phyloP scores from a whole-genome alignment of 2,113 vertebrate genomes.

The Gasterosteus nipponicus region DNA sequence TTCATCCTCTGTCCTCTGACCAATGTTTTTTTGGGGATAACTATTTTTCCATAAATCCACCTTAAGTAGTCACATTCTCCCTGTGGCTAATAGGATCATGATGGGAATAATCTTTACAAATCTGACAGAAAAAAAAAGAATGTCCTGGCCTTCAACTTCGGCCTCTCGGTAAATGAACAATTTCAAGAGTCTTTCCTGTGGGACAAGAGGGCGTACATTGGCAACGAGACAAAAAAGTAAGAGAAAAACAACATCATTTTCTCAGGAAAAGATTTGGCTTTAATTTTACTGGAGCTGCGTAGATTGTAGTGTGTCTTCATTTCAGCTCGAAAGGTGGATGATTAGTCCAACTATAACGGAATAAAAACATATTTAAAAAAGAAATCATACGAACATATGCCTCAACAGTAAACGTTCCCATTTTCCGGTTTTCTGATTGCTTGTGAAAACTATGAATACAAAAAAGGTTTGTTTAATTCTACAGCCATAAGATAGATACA shows the following conservation, averaged over 20 bases:
- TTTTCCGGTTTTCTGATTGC: background rate
- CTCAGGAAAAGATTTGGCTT: slow-evolving; percentile 62
- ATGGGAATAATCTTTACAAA: slow-evolving; percentile 84
- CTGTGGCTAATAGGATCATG: slow-evolving; percentile 84
- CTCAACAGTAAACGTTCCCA: background rate
- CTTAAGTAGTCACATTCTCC: slow-evolving; percentile 84
- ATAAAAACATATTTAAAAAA: background rate
- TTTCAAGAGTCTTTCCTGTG: slow-evolving; percentile 84
- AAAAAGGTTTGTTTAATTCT: slow-evolving; percentile 3
- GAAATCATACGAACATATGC: background rate
- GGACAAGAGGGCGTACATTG: slow-evolving; percentile 66
- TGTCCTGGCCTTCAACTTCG: slow-evolving; percentile 83
- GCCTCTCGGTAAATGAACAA: slow-evolving; percentile 84
- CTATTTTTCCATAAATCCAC: slow-evolving; percentile 84
- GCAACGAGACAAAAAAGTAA: slow-evolving; percentile 69
- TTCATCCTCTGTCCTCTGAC: slow-evolving; percentile 63
- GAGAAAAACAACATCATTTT: slow-evolving; percentile 72
- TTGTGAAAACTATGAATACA: slow-evolving; percentile 19
- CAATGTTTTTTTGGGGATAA: slow-evolving; percentile 74
- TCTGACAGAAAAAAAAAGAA: slow-evolving; percentile 82
- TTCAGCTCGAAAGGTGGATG: slow-evolving; percentile 6
- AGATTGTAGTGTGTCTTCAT: slow-evolving; percentile 1
- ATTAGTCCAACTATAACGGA: background rate
- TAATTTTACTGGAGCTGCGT: slow-evolving; percentile 15
- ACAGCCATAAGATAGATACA: slow-evolving; percentile 12